A percentile compares a stretch with the other conserved stretches of the same genome.
Evolutionary conservation across 1,140 invertebrate species (phyloP).

Genomic region (Megathymus violae): DNA sequence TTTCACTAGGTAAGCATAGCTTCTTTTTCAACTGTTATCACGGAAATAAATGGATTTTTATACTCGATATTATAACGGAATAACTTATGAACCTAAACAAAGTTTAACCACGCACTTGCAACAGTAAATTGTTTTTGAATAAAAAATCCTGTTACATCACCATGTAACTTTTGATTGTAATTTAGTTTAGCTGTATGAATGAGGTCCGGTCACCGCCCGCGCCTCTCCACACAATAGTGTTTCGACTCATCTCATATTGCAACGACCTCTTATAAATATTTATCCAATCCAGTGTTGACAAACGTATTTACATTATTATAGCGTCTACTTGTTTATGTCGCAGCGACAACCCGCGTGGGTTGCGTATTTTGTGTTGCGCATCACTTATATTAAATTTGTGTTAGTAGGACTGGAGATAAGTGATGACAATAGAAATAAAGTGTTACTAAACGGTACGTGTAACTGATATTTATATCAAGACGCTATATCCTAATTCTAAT

Average conservation of each 20-base stretch:
- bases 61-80: not conserved
- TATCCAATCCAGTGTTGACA: constrained; percentile 78
- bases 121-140: constrained; percentile 41
- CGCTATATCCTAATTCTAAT: not conserved
- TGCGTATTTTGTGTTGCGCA: constrained; percentile 64
- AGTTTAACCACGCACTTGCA: constrained; percentile 28
- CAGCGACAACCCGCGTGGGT: constrained; percentile 60
- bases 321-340: constrained; percentile 56
- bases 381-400: constrained; percentile 66
- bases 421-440: constrained; percentile 34
- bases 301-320: constrained; percentile 79
- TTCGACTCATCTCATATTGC: constrained; percentile 64
- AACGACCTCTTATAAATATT: constrained; percentile 75
- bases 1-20: constrained; percentile 56
- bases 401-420: constrained; percentile 60
- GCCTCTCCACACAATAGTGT: constrained; percentile 55
- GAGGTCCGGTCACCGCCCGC: constrained; percentile 51
- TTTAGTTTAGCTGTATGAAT: constrained; percentile 44
- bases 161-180: constrained; percentile 44
- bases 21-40: constrained; percentile 10
- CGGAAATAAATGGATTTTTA: constrained; percentile 4
- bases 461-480: not conserved
- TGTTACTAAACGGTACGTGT: too few species aligned
- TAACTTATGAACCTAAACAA: not conserved
- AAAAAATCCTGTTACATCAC: constrained; percentile 53